A percentile compares a stretch with the other conserved stretches of the same genome.
phyloP scores from a whole-genome alignment of 2,888 invertebrate genomes.

The Brachylomia viminalis region DNA sequence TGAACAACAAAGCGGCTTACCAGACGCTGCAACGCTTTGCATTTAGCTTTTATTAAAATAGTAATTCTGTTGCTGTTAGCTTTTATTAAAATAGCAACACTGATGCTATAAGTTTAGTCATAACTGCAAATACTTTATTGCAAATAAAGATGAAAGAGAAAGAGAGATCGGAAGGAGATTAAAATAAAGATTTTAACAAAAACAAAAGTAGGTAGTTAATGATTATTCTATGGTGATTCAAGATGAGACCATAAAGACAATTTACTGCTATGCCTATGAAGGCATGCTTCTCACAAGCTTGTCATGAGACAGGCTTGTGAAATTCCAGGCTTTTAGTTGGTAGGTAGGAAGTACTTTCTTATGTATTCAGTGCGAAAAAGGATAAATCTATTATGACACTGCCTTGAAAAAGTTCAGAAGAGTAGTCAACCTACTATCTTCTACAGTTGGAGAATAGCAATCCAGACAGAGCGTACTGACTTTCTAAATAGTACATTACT shows the following conservation, averaged over 20 bases:
- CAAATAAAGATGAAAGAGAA: neutral
- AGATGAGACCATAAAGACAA: neutral
- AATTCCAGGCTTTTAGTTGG: neutral
- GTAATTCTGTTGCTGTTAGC: neutral
- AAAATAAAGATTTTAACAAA: neutral
- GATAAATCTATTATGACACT: neutral
- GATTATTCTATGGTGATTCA: too few relatives aligned
- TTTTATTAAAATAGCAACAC: slow-evolving; percentile 19
- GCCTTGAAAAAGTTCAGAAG: neutral
- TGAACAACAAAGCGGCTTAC: slow-evolving; percentile 39
- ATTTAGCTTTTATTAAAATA: neutral
- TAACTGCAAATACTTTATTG: neutral
- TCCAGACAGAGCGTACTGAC: neutral
- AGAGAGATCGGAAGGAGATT: neutral
- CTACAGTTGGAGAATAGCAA: neutral
- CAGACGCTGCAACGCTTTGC: slow-evolving; percentile 9
- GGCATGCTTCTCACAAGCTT: too few relatives aligned
- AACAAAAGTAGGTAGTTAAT: neutral
- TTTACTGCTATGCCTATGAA: neutral
- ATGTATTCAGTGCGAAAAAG: neutral
- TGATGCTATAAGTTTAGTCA: neutral
- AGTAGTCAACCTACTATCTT: neutral
- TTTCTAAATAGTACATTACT: too few relatives aligned
- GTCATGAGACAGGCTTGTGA: neutral
- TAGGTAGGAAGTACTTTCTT: neutral